A percentile compares a stretch with the other conserved stretches of the same genome.
Conservation (phyloP, 2,797 vertebrate species). For the Aphelocoma californica region DNA sequence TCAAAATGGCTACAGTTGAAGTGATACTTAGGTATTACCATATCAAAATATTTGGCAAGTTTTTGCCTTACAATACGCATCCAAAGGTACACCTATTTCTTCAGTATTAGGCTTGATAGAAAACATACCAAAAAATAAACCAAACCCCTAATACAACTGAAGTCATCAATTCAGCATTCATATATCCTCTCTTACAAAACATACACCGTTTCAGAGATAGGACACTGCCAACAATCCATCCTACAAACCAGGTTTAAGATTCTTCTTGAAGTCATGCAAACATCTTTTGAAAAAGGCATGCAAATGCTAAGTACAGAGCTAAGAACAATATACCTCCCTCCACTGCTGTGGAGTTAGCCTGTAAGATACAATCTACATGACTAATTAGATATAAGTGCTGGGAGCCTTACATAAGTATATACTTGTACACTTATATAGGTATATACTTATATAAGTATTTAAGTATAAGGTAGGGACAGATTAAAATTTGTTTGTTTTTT, state of each 20-base stretch:
- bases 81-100: background rate
- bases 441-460: background rate
- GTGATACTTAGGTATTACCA: background rate
- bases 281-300: background rate
- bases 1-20: background rate
- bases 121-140: background rate
- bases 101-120: background rate
- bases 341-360: background rate
- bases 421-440: background rate
- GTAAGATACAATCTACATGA: background rate
- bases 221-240: background rate
- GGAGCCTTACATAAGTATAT: background rate
- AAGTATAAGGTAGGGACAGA: background rate
- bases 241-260: background rate
- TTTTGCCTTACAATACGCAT: background rate
- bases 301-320: background rate
- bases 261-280: background rate
- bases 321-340: background rate
- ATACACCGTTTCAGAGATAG: background rate
- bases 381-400: background rate
- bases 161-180: background rate
- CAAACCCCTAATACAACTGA: background rate
- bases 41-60: background rate
- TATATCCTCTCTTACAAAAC: background rate
- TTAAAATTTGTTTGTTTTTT: background rate